A percentile compares a stretch with the other conserved stretches of the same genome.
Conservation (phyloP, 2,113 vertebrate species). For the Oncorhynchus clarkii region DNA sequence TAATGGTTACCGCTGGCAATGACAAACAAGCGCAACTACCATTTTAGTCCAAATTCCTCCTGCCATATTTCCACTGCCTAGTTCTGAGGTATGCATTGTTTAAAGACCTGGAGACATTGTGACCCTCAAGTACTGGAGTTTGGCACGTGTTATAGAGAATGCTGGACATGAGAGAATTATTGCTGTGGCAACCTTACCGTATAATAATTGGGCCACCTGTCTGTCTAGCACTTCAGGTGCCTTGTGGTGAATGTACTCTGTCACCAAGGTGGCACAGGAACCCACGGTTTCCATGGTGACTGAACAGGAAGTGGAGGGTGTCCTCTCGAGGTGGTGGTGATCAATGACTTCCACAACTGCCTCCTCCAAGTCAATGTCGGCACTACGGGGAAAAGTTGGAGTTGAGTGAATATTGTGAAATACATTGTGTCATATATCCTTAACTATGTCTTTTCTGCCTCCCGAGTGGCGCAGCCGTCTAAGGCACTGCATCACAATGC, state of each 20-base stretch:
- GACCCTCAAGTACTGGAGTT: not conserved
- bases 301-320: slow-evolving; percentile 45
- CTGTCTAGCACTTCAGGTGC: slow-evolving; percentile 73
- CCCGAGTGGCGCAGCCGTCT: too few species aligned
- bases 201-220: slow-evolving; percentile 73
- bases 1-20: too few species aligned
- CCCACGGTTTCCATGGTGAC: slow-evolving; percentile 75
- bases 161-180: not conserved
- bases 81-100: too few species aligned
- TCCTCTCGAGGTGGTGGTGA: slow-evolving; percentile 74
- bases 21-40: too few species aligned
- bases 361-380: slow-evolving; percentile 72
- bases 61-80: too few species aligned
- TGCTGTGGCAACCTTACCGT: slow-evolving; percentile 63
- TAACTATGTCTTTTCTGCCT: not conserved
- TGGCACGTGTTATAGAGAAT: not conserved
- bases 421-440: not conserved
- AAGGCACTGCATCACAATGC: too few species aligned
- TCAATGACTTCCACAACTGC: slow-evolving; percentile 78
- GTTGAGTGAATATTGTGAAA: not conserved
- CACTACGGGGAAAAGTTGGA: slow-evolving; percentile 49
- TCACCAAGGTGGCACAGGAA: slow-evolving; percentile 82
- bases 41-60: too few species aligned
- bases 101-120: not conserved
- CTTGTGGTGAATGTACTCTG: slow-evolving; percentile 74